Evolutionary conservation across 2,113 vertebrate species (phyloP), one percentile per base, ranked within the genome.

Genomic region (Heptranchias perlo): DNA sequence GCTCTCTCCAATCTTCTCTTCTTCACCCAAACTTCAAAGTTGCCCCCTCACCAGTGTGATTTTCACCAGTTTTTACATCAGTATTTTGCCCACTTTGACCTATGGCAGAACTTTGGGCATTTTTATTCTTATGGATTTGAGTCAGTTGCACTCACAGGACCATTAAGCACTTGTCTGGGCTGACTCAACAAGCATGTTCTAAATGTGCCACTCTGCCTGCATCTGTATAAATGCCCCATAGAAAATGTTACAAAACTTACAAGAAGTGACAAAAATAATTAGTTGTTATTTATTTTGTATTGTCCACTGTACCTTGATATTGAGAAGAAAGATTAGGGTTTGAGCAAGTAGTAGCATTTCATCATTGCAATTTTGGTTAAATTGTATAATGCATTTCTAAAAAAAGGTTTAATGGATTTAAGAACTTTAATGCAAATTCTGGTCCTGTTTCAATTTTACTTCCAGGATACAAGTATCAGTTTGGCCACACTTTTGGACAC

Each of bases 381-480:
- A 62, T 28, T 62, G 89, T 39, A 62, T 64, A 39, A 93, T 44
- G 58, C n/a, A 93, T 93, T 39, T 18, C 58, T 64, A 5, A 58
- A 89, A 82, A 52, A 93, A 35, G 31, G 0, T 87, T 76, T 62
- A 35, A 61, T 92, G 14, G 54, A 62, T 62, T 39, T 39, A 91
- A 61, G 49, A 61, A 91, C 7, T 3, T 25, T 61, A 54, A 91
- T 91, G 52, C 4, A 91, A 91, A 93, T 44, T 62, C 16, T 62
- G 21, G 6, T 39, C 44, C 52, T 44, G n/a, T n/a, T 94, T 21
- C 67, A 18, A 47, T 94, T 89, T 82, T 47, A 76, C 84, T 44
- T 44, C 35, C 87, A 98, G 98, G 97, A 93, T 98, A 97, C 96
- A 98, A 97, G 96, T 98, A 98, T 96, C 97, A 97, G 96, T 98